A percentile compares a stretch with the other conserved stretches of the same genome.
Evolutionary conservation across 1,140 invertebrate genomes (phyloP).

Genomic region (Bombus waltoni): DNA sequence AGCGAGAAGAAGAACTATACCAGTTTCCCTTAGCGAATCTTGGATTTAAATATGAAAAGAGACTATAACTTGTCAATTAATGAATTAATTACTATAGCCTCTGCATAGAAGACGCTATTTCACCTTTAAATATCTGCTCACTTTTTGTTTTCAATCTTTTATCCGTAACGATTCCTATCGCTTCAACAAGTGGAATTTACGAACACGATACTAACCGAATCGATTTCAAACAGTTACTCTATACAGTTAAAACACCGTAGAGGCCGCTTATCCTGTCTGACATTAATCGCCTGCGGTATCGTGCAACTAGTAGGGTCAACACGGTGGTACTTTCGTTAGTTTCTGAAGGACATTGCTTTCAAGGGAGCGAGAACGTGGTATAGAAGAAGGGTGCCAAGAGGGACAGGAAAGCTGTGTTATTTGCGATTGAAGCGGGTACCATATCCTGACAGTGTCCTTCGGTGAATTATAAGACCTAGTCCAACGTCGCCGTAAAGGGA

Average conservation of each 20-base stretch:
- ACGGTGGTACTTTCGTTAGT: slow-evolving; percentile 48
- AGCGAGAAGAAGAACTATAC: too few species aligned
- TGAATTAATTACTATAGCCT: too few species aligned
- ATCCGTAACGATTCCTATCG: background rate
- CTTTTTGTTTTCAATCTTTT: too few species aligned
- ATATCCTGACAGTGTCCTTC: slow-evolving; percentile 66
- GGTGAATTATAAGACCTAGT: slow-evolving; percentile 43
- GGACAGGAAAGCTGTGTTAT: slow-evolving; percentile 64
- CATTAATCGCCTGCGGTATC: slow-evolving; percentile 62
- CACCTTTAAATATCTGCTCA: too few species aligned
- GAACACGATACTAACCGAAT: background rate
- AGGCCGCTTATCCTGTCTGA: slow-evolving; percentile 43
- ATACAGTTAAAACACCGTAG: slow-evolving; percentile 29
- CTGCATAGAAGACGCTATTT: too few species aligned
- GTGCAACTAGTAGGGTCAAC: slow-evolving; percentile 54
- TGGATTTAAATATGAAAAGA: too few species aligned
- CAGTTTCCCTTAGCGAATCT: too few species aligned
- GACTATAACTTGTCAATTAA: too few species aligned
- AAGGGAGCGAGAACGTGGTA: slow-evolving; percentile 40
- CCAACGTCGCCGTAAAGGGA: slow-evolving; percentile 52
- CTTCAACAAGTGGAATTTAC: background rate
- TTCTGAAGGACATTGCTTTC: slow-evolving; percentile 58
- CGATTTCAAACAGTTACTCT: background rate
- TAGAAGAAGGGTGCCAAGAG: slow-evolving; percentile 15
- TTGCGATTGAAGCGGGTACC: slow-evolving; percentile 80